Conservation (phyloP, 2,797 vertebrate genomes). For the Trachops cirrhosus region DNA sequence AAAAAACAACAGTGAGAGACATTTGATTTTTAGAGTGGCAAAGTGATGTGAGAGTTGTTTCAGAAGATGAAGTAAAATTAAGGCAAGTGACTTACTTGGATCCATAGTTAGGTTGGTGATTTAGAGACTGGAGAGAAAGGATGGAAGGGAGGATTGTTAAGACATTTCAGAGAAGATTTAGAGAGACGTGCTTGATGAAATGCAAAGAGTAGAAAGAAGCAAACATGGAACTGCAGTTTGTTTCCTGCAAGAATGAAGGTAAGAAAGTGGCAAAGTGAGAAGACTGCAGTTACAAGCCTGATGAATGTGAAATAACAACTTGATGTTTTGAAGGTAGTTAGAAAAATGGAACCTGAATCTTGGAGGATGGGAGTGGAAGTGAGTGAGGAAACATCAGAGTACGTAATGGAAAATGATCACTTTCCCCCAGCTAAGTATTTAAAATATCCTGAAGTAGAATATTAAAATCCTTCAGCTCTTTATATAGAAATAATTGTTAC, state of each 20-base stretch:
- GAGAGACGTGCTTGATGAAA: background rate
- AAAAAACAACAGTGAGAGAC: background rate
- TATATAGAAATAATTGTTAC: slow-evolving; percentile 7
- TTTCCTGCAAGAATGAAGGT: slow-evolving; percentile 5
- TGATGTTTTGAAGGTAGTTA: background rate
- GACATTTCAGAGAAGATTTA: slow-evolving; percentile 13
- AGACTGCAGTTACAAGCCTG: background rate
- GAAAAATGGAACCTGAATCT: slow-evolving; percentile 24
- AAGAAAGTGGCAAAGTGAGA: background rate
- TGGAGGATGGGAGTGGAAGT: background rate
- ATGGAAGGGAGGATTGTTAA: background rate
- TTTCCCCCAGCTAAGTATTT: slow-evolving; percentile 26
- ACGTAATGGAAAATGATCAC: background rate
- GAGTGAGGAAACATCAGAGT: background rate
- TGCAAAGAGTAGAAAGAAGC: background rate
- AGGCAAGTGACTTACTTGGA: background rate
- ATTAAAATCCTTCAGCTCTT: background rate
- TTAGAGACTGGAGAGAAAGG: background rate
- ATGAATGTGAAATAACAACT: background rate
- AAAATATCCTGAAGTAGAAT: background rate
- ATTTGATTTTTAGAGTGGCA: background rate
- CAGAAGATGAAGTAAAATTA: background rate
- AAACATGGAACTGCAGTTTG: background rate
- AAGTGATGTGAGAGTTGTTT: background rate
- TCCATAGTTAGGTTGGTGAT: background rate